Base-by-base conservation (phyloP, 2,888 invertebrate species). In the Oligia strigilis region DNA sequence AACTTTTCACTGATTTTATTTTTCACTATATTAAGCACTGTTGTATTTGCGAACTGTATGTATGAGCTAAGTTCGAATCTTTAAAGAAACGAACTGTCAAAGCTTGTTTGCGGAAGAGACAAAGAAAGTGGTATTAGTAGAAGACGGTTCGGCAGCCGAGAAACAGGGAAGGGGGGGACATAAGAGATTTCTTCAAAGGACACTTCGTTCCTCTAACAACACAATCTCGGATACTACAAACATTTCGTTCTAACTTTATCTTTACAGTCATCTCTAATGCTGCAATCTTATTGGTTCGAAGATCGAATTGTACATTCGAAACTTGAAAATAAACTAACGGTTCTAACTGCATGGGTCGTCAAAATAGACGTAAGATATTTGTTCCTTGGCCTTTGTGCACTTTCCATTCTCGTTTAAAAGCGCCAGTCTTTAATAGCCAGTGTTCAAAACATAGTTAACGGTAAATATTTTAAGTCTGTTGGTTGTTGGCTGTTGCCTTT, bases 181-280 rank as follows among this genome's bases (percentile, higher is more conserved):
- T 78, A 72, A 81, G 72, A 82, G 81, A 84, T 88, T 85, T 85
- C 65, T 73, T 83, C 82, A 86, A 88, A 89, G 78, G 67, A 80
- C 81, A 81, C 76, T 85, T 86, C 78, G 66, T 78, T 78, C 60
- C 43, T 75, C 67, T 43, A 40, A 52, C 62, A 72, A 74, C 58
- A 77, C 67, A 75, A 81, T 79, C 40, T 43, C 58, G 11, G 36
- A 72, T 29, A 79, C 6, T 40, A 40, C 70, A 84, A 79, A 82
- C 75, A 80, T 84, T 86, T 84, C 11, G 66, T 76, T 74, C 58
- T 9, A 66, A 77, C 75, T 79, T 86, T 86, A 86, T 81, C 66
- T 77, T 58, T 76, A 71, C 75, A 74, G 72, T 69, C 79, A 77
- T 71, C 79, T 75, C 60, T 86, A 79, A 79, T 69, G 14, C 58